Evolutionary conservation across 1,140 invertebrate genomes (phyloP).

Genomic region (Homalodisca vitripennis): DNA sequence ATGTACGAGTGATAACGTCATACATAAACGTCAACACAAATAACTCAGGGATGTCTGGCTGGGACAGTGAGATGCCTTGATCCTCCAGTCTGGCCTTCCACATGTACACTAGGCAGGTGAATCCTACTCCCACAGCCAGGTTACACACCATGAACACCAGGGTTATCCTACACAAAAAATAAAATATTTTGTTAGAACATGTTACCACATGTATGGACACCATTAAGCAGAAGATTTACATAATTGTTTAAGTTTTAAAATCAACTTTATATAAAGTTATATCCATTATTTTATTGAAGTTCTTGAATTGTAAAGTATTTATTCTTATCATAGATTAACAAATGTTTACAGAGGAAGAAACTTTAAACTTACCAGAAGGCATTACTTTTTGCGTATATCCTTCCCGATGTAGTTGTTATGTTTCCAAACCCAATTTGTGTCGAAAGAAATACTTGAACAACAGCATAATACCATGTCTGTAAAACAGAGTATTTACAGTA

Average conservation of each 20-base stretch:
- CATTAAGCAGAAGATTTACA: slow-evolving; percentile 32
- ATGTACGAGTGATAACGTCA: slow-evolving; percentile 45
- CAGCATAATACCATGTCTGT: slow-evolving; percentile 57
- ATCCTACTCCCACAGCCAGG: slow-evolving; percentile 48
- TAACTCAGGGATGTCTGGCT: slow-evolving; percentile 45
- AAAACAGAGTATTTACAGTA: too few relatives aligned
- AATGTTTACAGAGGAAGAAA: too few relatives aligned
- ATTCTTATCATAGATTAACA: too few relatives aligned
- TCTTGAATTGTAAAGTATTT: too few relatives aligned
- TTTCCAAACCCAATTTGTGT: slow-evolving; percentile 58
- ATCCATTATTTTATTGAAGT: too few relatives aligned
- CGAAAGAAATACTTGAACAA: slow-evolving; percentile 56
- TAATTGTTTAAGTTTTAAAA: background rate
- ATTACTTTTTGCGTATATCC: slow-evolving; percentile 56
- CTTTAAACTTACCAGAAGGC: slow-evolving; percentile 57
- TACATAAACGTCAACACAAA: slow-evolving; percentile 51
- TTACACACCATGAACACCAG: slow-evolving; percentile 50
- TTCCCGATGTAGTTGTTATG: slow-evolving; percentile 56
- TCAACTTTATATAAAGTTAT: background rate
- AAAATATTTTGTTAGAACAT: slow-evolving; percentile 11
- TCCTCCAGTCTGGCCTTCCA: slow-evolving; percentile 44
- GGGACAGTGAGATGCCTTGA: slow-evolving; percentile 17
- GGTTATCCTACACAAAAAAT: slow-evolving; percentile 45
- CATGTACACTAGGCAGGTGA: slow-evolving; percentile 48
- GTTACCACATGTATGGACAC: background rate